These are phyloP conservation scores for Andrena marginata DNA, from an alignment of 2,888 invertebrate species.

Conservation along the genomic window DNA sequence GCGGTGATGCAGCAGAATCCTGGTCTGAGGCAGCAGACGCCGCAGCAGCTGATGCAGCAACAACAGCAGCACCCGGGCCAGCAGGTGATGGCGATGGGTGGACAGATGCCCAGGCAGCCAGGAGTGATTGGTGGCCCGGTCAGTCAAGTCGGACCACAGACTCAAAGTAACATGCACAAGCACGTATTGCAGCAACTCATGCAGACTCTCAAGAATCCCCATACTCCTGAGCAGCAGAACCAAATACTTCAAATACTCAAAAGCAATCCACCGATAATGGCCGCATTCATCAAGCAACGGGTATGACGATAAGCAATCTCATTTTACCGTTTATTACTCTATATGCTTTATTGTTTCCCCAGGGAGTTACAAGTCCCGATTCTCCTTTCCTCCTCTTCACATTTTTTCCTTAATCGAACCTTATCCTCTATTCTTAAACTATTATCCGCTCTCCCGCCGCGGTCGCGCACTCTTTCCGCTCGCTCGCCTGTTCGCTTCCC, in stretches of 20 bases:
- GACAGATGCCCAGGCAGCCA: constrained; percentile 82
- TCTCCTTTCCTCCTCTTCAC: too few relatives aligned
- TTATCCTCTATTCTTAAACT: too few relatives aligned
- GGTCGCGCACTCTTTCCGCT: too few relatives aligned
- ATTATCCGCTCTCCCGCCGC: too few relatives aligned
- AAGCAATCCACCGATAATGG: constrained; percentile 97
- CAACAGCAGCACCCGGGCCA: constrained; percentile 85
- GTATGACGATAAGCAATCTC: constrained; percentile 45
- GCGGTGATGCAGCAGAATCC: constrained; percentile 85
- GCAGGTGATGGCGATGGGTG: constrained; percentile 80
- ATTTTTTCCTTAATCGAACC: too few relatives aligned
- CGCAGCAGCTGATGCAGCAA: constrained; percentile 86
- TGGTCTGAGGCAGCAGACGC: constrained; percentile 83
- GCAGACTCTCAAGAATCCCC: constrained; percentile 95
- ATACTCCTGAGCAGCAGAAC: constrained; percentile 96
- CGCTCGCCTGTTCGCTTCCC: too few relatives aligned
- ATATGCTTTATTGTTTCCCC: background rate
- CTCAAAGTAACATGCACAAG: constrained; percentile 86
- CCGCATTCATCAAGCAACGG: constrained; percentile 96
- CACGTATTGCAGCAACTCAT: constrained; percentile 92
- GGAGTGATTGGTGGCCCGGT: constrained; percentile 82
- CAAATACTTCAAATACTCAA: constrained; percentile 95
- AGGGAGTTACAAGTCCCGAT: too few relatives aligned
- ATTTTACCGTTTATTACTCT: background rate
- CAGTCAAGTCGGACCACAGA: constrained; percentile 85